Conservation (phyloP, 2,113 vertebrate species). For the Monopterus albus region DNA sequence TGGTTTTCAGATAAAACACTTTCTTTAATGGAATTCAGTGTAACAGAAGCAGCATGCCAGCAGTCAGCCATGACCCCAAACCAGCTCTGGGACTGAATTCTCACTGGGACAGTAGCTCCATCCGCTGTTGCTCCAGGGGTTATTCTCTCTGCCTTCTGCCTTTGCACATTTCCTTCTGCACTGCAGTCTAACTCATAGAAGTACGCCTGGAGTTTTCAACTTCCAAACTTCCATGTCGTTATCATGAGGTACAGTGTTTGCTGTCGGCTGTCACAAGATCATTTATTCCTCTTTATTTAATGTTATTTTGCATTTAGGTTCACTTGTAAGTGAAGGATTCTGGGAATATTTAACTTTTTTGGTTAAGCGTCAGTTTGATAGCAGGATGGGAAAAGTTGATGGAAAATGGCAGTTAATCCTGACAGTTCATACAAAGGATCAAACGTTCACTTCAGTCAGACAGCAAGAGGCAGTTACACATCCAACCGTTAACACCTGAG, state of each 20-base stretch:
- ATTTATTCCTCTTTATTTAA: constrained; percentile 61
- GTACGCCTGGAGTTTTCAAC: not conserved
- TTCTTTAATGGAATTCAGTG: constrained; percentile 37
- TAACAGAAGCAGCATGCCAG: constrained; percentile 31
- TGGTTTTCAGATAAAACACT: constrained; percentile 11
- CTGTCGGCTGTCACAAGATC: constrained; percentile 24
- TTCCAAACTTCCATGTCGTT: constrained; percentile 44
- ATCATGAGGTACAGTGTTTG: constrained; percentile 32
- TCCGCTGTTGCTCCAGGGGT: constrained; percentile 31
- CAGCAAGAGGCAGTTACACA: constrained; percentile 26
- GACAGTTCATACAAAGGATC: not conserved
- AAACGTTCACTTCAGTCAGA: constrained; percentile 21
- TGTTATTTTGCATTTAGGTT: constrained; percentile 31
- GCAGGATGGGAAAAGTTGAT: not conserved
- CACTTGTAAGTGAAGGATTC: not conserved
- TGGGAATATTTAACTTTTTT: not conserved
- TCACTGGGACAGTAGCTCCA: constrained; percentile 17
- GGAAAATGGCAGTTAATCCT: constrained; percentile 9
- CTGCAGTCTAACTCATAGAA: constrained; percentile 17
- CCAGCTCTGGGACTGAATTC: constrained; percentile 27
- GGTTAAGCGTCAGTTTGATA: not conserved
- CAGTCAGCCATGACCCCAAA: constrained; percentile 40
- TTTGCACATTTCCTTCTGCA: constrained; percentile 19
- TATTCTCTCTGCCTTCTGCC: constrained; percentile 21
- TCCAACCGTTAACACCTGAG: constrained; percentile 3